phyloP scores from a whole-genome alignment of 2,797 vertebrate genomes.

The Gymnocypris eckloni region DNA sequence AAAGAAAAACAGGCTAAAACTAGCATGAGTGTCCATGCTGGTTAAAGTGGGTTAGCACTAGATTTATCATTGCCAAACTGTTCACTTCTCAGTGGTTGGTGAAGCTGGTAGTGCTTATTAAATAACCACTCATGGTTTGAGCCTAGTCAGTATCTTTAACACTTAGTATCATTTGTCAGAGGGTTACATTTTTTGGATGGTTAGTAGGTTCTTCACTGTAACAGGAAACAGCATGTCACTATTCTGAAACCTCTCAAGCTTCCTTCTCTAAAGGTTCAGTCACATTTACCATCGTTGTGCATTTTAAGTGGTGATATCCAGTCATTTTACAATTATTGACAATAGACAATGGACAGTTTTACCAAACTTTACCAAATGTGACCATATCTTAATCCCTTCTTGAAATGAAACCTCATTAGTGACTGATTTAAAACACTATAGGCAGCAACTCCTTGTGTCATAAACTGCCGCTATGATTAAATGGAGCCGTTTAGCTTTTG shows the following conservation, averaged over 20 bases:
- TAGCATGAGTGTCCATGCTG: not conserved
- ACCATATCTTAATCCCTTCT: not conserved
- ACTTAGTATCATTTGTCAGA: not conserved
- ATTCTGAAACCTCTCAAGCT: not conserved
- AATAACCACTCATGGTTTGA: not conserved
- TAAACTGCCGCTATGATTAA: slow-evolving; percentile 36
- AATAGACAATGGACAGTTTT: not conserved
- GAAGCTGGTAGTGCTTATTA: not conserved
- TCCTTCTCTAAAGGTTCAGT: not conserved
- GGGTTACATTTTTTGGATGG: not conserved
- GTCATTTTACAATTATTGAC: not conserved
- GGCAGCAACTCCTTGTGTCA: not conserved
- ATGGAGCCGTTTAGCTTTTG: slow-evolving; percentile 47
- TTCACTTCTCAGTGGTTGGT: not conserved
- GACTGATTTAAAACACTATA: not conserved
- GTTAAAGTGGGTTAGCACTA: not conserved
- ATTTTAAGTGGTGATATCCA: not conserved
- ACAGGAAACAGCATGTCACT: not conserved
- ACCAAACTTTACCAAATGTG: not conserved
- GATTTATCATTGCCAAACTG: not conserved
- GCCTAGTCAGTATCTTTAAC: not conserved
- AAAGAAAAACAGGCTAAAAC: not conserved
- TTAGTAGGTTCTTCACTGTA: not conserved
- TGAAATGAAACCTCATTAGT: not conserved
- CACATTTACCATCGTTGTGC: not conserved